These are phyloP conservation scores for Xiphophorus hellerii DNA, from an alignment of 2,113 vertebrate genomes.

Conservation along the genomic window DNA sequence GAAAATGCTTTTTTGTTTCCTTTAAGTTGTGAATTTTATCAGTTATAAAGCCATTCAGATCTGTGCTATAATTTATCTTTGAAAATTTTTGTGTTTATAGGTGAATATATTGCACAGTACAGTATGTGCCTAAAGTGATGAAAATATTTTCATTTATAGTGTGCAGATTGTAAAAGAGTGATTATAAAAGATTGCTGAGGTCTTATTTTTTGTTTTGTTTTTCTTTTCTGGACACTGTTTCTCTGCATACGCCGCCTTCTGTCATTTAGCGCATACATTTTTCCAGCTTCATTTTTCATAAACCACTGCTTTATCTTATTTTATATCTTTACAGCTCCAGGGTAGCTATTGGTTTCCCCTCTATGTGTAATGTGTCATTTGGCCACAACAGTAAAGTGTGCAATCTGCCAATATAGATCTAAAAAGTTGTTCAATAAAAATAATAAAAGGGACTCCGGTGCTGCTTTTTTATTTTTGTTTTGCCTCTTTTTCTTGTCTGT, in stretches of 20 bases:
- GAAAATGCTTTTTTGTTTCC: slow-evolving; percentile 16
- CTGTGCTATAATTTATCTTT: slow-evolving; percentile 24
- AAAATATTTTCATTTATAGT: slow-evolving; percentile 58
- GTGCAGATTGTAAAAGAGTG: slow-evolving; percentile 34
- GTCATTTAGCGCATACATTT: slow-evolving; percentile 17
- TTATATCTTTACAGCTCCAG: slow-evolving; percentile 46
- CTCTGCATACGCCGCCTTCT: slow-evolving; percentile 22
- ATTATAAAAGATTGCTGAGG: slow-evolving; percentile 18
- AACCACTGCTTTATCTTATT: slow-evolving; percentile 56
- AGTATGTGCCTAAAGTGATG: slow-evolving; percentile 71
- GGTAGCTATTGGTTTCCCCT: slow-evolving; percentile 25
- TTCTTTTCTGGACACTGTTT: slow-evolving; percentile 25
- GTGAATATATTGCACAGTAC: slow-evolving; percentile 55
- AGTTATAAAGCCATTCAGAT: slow-evolving; percentile 2
- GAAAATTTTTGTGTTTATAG: slow-evolving; percentile 40
- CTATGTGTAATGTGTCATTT: slow-evolving; percentile 53
- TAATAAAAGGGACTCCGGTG: slow-evolving; percentile 53
- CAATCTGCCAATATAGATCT: slow-evolving; percentile 64
- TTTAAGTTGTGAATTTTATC: slow-evolving; percentile 47
- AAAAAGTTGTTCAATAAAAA: slow-evolving; percentile 75
- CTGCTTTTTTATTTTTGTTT: slow-evolving; percentile 70
- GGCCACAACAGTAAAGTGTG: slow-evolving; percentile 49
- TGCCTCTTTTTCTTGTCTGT: slow-evolving; percentile 43
- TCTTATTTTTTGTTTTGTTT: slow-evolving; percentile 16
- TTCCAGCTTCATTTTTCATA: slow-evolving; percentile 54